Percentiles rank a stretch among this genome's conserved stretches.
Evolutionary conservation across 2,888 invertebrate genomes (phyloP).

Genomic region (Chouioia cunea): DNA sequence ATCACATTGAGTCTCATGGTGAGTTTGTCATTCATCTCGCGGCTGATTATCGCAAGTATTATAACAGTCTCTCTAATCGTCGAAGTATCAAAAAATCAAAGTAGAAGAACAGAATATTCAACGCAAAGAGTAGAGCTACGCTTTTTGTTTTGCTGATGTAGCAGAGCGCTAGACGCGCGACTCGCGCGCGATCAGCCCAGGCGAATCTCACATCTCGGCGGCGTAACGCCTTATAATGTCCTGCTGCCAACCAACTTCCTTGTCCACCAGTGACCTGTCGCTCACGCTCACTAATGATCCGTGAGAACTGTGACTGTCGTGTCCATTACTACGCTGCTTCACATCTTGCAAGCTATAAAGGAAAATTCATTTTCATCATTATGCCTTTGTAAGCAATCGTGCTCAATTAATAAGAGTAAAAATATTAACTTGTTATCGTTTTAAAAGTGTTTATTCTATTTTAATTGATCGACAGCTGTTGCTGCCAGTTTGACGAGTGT

Average conservation of each 20-base stretch:
- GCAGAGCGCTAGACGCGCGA: conserved; percentile 10
- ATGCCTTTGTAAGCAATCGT: too few species aligned
- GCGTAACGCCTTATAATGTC: conserved; percentile 51
- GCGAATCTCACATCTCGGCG: conserved; percentile 51
- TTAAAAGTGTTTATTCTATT: too few species aligned
- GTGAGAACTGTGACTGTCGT: conserved; percentile 60
- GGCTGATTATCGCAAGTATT: conserved; percentile 41
- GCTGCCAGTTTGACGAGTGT: too few species aligned
- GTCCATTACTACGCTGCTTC: conserved; percentile 51
- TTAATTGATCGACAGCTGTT: too few species aligned
- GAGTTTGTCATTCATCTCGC: conserved; percentile 28
- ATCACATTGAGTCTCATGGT: conserved; percentile 46
- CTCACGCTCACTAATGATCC: conserved; percentile 53
- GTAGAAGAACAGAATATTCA: conserved; percentile 21
- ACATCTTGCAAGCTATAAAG: conserved; percentile 41
- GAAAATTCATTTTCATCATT: neutral
- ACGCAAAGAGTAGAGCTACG: conserved; percentile 18
- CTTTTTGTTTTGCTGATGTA: neutral
- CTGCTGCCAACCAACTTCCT: conserved; percentile 49
- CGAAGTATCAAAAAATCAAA: conserved; percentile 38
- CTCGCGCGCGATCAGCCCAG: conserved; percentile 34
- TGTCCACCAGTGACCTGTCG: conserved; percentile 53
- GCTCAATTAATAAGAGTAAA: too few species aligned
- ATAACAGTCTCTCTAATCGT: conserved; percentile 43
- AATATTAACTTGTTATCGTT: too few species aligned